Percentiles rank a stretch among this genome's conserved stretches.
Evolutionary conservation across 2,888 invertebrate genomes (phyloP).

Genomic region (Oxytorus armatus): DNA sequence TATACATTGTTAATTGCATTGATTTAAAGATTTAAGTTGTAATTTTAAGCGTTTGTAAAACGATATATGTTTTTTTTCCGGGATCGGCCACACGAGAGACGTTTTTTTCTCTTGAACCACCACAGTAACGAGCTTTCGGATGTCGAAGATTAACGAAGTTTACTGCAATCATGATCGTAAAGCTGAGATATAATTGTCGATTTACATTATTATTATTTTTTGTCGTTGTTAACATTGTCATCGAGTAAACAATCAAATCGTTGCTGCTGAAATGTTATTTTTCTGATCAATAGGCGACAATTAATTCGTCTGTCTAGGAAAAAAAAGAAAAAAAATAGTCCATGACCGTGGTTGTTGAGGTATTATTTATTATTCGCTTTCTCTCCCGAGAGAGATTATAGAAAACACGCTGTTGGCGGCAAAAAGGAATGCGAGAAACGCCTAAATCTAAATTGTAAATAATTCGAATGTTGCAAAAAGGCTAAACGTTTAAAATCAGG

Average conservation of each 20-base stretch:
- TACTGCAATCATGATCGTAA: no score
- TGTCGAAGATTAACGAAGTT: no score
- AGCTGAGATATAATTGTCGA: no score
- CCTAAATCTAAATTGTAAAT: slow-evolving; percentile 66
- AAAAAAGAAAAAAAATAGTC: no score
- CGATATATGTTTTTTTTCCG: neutral
- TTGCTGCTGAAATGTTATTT: neutral
- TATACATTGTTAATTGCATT: slow-evolving; percentile 64
- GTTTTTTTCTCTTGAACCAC: no score
- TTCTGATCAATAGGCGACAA: neutral
- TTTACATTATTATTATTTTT: no score
- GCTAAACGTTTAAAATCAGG: slow-evolving; percentile 36
- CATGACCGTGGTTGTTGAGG: slow-evolving; percentile 49
- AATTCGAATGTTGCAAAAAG: slow-evolving; percentile 61
- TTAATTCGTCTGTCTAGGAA: no score
- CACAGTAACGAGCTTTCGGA: no score
- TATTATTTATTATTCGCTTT: slow-evolving; percentile 53
- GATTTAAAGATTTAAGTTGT: slow-evolving; percentile 65
- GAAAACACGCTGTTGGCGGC: slow-evolving; percentile 61
- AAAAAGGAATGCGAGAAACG: slow-evolving; percentile 48
- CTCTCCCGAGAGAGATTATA: slow-evolving; percentile 51
- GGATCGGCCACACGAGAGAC: no score
- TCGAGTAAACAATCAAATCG: neutral
- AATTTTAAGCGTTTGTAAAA: slow-evolving; percentile 56
- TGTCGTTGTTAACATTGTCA: no score